Evolutionary conservation across 2,797 vertebrate genomes (phyloP).

Genomic region (Nyctibius grandis): DNA sequence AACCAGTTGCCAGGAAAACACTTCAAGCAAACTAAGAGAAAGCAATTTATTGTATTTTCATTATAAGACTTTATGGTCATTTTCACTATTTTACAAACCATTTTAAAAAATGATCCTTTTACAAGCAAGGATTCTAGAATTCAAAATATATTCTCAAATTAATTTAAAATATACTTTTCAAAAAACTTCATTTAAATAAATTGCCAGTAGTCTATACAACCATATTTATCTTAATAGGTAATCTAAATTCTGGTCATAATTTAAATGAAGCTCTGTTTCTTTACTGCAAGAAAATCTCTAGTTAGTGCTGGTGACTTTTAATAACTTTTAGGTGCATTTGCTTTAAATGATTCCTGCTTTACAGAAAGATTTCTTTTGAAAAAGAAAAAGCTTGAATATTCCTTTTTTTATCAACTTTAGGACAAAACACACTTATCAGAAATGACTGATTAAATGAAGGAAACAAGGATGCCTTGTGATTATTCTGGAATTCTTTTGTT

Average conservation of each 20-base stretch:
- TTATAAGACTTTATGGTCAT: background rate
- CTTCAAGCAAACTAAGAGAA: background rate
- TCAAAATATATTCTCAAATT: constrained; percentile 43
- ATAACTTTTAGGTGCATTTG: background rate
- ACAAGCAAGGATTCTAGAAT: constrained; percentile 19
- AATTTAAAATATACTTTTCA: constrained; percentile 38
- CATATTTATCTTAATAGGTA: background rate
- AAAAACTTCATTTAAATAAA: background rate
- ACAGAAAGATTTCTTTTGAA: background rate
- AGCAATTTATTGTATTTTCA: constrained; percentile 36
- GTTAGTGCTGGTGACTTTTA: background rate
- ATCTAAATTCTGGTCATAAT: background rate
- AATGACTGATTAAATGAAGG: background rate
- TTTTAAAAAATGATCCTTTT: background rate
- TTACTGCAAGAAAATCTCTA: background rate
- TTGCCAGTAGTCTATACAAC: constrained; percentile 1
- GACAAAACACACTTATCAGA: background rate
- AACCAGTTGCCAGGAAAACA: background rate
- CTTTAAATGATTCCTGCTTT: background rate
- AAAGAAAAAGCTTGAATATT: background rate
- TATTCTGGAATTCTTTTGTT: background rate
- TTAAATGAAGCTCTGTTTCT: background rate
- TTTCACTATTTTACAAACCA: background rate
- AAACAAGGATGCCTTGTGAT: background rate
- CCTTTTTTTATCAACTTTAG: background rate